Conservation (phyloP, 2,113 vertebrate species). For the Nibea coibor region DNA sequence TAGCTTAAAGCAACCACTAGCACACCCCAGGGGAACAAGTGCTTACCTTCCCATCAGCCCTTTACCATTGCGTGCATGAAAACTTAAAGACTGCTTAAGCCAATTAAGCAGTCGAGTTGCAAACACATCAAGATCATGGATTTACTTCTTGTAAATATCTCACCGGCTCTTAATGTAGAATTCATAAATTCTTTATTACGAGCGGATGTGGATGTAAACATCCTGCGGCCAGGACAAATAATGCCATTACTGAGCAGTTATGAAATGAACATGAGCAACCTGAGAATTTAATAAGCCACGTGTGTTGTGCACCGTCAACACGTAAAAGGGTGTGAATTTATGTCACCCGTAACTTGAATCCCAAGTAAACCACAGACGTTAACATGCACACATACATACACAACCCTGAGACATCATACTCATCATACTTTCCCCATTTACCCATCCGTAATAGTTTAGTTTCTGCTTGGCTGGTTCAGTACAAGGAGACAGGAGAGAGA, state of each 20-base stretch:
- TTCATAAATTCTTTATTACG: background rate
- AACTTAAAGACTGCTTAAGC: conserved; percentile 13
- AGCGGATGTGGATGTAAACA: background rate
- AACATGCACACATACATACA: conserved; percentile 22
- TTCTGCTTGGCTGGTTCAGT: conserved; percentile 73
- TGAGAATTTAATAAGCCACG: conserved; percentile 17
- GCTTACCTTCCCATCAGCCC: conserved; percentile 45
- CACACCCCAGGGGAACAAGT: conserved; percentile 38
- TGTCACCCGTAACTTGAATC: conserved; percentile 16
- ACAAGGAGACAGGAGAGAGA: conserved; percentile 51
- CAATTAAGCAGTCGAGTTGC: conserved; percentile 36
- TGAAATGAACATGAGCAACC: conserved; percentile 29
- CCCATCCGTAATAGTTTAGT: conserved; percentile 61
- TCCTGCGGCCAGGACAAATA: background rate
- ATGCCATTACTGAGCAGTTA: conserved; percentile 3
- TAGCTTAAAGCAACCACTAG: conserved; percentile 53
- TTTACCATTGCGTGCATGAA: conserved; percentile 9
- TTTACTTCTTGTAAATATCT: conserved; percentile 19
- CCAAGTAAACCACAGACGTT: conserved; percentile 24
- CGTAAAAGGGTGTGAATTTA: conserved; percentile 19
- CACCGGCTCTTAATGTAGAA: background rate
- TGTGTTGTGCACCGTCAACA: background rate
- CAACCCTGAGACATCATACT: conserved; percentile 16
- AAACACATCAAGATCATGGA: conserved; percentile 2
- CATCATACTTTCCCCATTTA: conserved; percentile 38